Base-by-base conservation (phyloP, 2,113 vertebrate genomes). In the Sigmodon hispidus region DNA sequence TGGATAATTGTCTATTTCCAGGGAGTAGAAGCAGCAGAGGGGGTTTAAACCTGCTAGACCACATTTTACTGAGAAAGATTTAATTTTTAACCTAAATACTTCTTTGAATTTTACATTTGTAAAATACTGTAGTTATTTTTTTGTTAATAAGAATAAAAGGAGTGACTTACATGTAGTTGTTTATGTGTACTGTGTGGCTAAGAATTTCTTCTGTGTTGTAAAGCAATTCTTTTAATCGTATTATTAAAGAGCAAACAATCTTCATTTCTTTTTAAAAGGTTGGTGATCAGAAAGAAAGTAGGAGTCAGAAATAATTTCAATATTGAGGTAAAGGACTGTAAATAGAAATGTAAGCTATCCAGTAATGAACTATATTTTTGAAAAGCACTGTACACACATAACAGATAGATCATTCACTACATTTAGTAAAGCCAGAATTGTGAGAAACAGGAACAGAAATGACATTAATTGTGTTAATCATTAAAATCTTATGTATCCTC, bases 381-480 rank as follows among this genome's bases (percentile, higher is more conserved):
- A 65, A 50, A 34, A 90, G 67, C 55, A 4, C 34, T 45, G 40
- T 31, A 59, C 21, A 91, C 48, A 22, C 29, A 61, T n/a, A 92
- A 89, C 63, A 93, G 40, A 61, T 83, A 89, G 22, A 85, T 36
- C 22, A 77, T 72, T 79, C 80, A 43, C 40, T 29, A 12, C n/a
- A n/a, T 0, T 52, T 63, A 19, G 29, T 69, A 34, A 16, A 59
- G 34, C 11, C 7, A 40, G 9, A 86, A 79, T 77, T 13, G 31
- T 57, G 1, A 83, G 75, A 85, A 48, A 43, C 22, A 96, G 36
- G 8, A 72, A 89, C 89, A 90, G 22, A 5, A 57, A 85, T 81
- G 52, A 92, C 52, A 59, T 69, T 87, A 92, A 92, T 81, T 96
- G 79, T 96, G 84, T 96, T 90, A 96, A 79, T 6, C 17, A 67